A percentile compares a stretch with the other conserved stretches of the same genome.
phyloP scores from a whole-genome alignment of 2,888 invertebrate genomes.

The Cataglyphis albicans region DNA sequence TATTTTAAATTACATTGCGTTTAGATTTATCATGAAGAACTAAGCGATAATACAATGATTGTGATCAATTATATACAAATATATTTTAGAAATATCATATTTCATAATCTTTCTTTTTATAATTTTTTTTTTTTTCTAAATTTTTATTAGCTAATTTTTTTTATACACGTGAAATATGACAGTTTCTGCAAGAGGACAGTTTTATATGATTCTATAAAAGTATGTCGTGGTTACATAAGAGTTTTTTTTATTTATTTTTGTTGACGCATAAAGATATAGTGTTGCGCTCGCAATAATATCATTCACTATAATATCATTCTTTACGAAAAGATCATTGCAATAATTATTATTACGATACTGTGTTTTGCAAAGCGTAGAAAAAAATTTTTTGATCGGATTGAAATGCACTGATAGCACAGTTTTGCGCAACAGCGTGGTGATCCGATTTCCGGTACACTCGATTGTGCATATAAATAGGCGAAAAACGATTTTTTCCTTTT shows the following conservation, averaged over 20 bases:
- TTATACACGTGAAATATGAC: not conserved
- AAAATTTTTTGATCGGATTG: constrained; percentile 47
- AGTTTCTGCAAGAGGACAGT: not conserved
- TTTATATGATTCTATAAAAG: constrained; percentile 11
- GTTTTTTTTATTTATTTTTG: constrained; percentile 25
- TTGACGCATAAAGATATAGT: constrained; percentile 1
- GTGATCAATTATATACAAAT: too few species aligned
- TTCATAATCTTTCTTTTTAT: not conserved
- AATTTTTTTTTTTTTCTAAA: not conserved
- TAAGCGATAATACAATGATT: too few species aligned
- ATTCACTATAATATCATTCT: not conserved
- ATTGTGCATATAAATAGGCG: constrained; percentile 17
- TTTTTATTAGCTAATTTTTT: not conserved
- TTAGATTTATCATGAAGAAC: not conserved
- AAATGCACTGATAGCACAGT: constrained; percentile 1
- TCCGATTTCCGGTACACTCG: constrained; percentile 14
- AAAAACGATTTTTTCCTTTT: constrained; percentile 27
- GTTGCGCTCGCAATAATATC: constrained; percentile 10
- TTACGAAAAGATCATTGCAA: constrained; percentile 45
- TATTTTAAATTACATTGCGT: not conserved
- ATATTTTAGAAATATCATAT: not conserved
- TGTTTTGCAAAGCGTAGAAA: constrained; percentile 53
- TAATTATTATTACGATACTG: constrained; percentile 51
- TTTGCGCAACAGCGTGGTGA: not conserved
- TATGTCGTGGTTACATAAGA: constrained; percentile 14